phyloP scores from a whole-genome alignment of 2,797 vertebrate species.

The Melanotaenia trifasciata region DNA sequence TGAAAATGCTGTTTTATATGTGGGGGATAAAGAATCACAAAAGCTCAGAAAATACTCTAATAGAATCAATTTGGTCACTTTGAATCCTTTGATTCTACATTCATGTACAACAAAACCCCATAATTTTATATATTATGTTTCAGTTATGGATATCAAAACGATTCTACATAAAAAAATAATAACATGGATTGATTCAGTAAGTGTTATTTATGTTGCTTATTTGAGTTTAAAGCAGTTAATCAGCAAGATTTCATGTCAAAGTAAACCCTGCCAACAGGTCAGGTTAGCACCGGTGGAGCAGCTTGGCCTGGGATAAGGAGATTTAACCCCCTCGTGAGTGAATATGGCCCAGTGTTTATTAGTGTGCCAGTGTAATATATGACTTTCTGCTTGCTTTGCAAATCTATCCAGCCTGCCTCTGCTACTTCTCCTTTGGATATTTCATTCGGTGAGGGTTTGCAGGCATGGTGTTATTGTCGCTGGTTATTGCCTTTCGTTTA shows the following conservation, averaged over 20 bases:
- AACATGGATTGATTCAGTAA: constrained; percentile 24
- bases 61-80: background rate
- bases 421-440: constrained; percentile 73
- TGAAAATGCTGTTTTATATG: background rate
- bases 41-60: constrained; percentile 8
- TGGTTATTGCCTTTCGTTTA: constrained; percentile 83
- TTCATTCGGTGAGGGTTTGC: constrained; percentile 75
- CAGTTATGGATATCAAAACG: background rate
- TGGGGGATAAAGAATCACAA: background rate
- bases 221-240: constrained; percentile 67
- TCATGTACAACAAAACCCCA: background rate
- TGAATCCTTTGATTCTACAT: background rate
- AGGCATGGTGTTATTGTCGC: constrained; percentile 76
- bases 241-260: constrained; percentile 72
- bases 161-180: background rate
- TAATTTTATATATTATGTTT: background rate
- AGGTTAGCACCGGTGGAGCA: constrained; percentile 60
- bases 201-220: constrained; percentile 58
- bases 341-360: constrained; percentile 70
- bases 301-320: constrained; percentile 71
- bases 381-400: constrained; percentile 80
- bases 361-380: constrained; percentile 75
- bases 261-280: constrained; percentile 71
- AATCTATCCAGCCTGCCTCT: constrained; percentile 71
- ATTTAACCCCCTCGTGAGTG: constrained; percentile 65